Conservation (phyloP, 1,140 invertebrate genomes). For the Diplogasteroides magnus region DNA sequence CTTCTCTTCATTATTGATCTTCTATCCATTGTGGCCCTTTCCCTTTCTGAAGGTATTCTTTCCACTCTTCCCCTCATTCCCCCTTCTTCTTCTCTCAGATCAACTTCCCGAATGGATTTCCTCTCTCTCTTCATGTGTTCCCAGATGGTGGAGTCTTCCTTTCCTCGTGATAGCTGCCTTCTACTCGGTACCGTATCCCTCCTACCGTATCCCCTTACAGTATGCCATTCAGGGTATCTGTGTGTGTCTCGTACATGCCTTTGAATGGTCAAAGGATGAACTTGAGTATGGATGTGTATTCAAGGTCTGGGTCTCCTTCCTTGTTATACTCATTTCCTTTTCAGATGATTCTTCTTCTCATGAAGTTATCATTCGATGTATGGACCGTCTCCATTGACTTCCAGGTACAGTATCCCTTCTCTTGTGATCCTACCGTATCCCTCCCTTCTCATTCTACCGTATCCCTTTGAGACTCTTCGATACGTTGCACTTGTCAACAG, state of each 20-base stretch:
- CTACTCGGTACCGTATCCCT: not conserved
- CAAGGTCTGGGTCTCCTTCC: too few relatives aligned
- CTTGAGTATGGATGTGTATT: not conserved
- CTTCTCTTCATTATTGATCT: not conserved
- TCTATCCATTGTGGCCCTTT: not conserved
- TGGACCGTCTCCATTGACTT: not conserved
- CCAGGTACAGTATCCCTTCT: too few relatives aligned
- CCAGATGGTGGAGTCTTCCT: not conserved
- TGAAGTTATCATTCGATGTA: not conserved
- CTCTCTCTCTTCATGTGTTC: not conserved
- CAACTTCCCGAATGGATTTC: not conserved
- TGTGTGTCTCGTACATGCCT: not conserved
- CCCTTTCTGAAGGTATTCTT: not conserved
- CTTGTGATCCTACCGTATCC: too few relatives aligned
- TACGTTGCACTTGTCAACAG: not conserved
- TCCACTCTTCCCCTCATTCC: too few relatives aligned
- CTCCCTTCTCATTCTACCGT: too few relatives aligned
- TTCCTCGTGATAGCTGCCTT: not conserved
- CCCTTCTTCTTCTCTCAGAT: not conserved
- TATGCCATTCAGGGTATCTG: not conserved
- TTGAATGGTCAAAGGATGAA: not conserved
- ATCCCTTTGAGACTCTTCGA: not conserved
- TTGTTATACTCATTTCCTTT: not conserved
- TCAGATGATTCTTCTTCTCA: not conserved
- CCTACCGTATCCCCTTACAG: not conserved